Evolutionary conservation across 2,113 vertebrate species (phyloP).

Genomic region (Prietella phreatophila): DNA sequence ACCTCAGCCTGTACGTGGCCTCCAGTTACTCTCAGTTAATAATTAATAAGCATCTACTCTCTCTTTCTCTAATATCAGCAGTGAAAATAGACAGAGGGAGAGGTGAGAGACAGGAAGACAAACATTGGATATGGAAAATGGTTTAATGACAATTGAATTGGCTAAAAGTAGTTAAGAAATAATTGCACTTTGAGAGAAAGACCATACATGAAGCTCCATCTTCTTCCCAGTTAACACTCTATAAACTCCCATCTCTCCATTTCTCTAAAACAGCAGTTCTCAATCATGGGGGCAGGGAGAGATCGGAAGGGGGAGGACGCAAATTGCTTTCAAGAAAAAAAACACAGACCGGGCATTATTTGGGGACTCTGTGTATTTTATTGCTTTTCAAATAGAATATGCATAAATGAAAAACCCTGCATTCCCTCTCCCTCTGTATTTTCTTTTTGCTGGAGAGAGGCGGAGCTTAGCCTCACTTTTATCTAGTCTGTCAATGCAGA

Average conservation of each 20-base stretch:
- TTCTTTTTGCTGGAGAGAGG: too few relatives aligned
- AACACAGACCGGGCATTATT: too few relatives aligned
- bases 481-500: too few relatives aligned
- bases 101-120: neutral
- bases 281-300: too few relatives aligned
- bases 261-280: neutral
- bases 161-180: too few relatives aligned
- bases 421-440: too few relatives aligned
- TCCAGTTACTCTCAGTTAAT: slow-evolving; percentile 50
- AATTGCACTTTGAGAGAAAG: neutral
- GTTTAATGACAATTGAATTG: neutral
- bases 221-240: neutral
- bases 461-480: too few relatives aligned
- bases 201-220: neutral
- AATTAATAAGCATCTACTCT: slow-evolving; percentile 43
- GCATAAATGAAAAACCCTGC: too few relatives aligned
- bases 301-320: too few relatives aligned
- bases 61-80: slow-evolving; percentile 35
- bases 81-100: slow-evolving; percentile 1
- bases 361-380: too few relatives aligned
- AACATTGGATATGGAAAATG: neutral
- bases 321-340: too few relatives aligned
- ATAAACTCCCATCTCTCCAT: neutral
- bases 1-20: slow-evolving; percentile 40
- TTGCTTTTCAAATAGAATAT: too few relatives aligned